Evolutionary conservation across 2,888 invertebrate species (phyloP), one percentile per base, ranked within the genome.

Genomic region (Drymonia ruficornis): DNA sequence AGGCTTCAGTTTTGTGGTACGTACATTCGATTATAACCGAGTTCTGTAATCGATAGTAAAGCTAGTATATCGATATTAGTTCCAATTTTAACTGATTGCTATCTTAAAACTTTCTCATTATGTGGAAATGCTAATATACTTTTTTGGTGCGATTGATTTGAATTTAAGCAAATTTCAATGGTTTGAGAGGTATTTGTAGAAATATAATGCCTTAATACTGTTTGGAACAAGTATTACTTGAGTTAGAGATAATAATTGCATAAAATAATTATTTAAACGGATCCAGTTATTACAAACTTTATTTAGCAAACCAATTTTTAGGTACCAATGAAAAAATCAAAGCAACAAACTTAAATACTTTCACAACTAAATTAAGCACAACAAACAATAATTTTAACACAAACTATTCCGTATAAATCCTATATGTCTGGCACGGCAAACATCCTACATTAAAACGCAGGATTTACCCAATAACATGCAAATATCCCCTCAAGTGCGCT

Each of bases 31-130:
- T 46, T 28, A 28, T 28, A 45, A 45, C 28, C 13, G 31, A 31
- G 46, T 16, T 46, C 15, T 31, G 46, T 9, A 31, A 46, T 31
- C 16, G 31, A 15, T 46, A 16, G 7, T 23, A 7, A 23, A 23
- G 46, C 13, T 15, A 45, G 28, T 12, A 29, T n/a, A n/a, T n/a
- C 6, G 29, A n/a, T 15, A 15, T 8, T 46, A 29, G 6, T 31
- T 46, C 9, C 31, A 46, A 46, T 45, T 45, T 45, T 2, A 29
- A 31, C 28, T 1, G 29, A 16, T 31, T 12, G 29, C 11, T 46
- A 31, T 46, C 31, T 19, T 5, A n/a, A 31, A 31, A 13, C 46
- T 46, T 29, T 31, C 31, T 46, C 31, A 46, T 31, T 46, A 46
- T 15, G 31, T 1, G 31, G 1, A 15, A 9, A 11, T n/a, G 31